Evolutionary conservation across 2,888 invertebrate species (phyloP), one percentile per base, ranked within the genome.

Genomic region (Drosophila neotestacea): DNA sequence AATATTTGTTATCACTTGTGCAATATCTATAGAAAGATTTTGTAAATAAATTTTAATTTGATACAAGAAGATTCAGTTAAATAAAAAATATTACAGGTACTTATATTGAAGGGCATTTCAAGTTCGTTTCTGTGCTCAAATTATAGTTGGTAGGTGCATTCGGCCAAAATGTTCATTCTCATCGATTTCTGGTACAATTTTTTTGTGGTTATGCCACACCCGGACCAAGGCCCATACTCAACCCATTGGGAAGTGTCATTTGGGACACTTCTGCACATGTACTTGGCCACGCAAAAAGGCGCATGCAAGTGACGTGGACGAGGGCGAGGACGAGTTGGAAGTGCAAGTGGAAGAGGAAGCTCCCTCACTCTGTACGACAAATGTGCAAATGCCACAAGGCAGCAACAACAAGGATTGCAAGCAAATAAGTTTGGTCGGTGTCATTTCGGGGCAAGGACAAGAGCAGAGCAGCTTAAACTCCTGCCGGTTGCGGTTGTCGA

Each of bases 211-310:
- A 46, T 62, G 22, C 7, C 28, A 55, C 42, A 64, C 13, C 6
- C 38, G 41, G 10, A 9, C 36, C 62, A 58, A 48, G 13, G 54
- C 34, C 59, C 63, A 59, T 48, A 51, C 16, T 55, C 52, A 16
- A 16, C 16, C 16, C 22, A 22, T 22, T 22, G 22, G 62, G 61
- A 60, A 84, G 80, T 88, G 88, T 88, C 88, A 82, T 79, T 84
- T 79, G 69, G 67, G 52, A 79, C 83, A 89, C 84, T 84, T 89
- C 68, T 72, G 86, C 71, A 82, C 88, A 88, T 77, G 58, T 66
- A 89, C 90, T 84, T 85, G 88, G 70, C 70, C 71, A 89, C 79
- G 86, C 84, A 84, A 84, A 89, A 89, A 77, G 88, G 85, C 86
- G 85, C 70, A 89, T 88, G 84, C 73, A 79, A 89, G 86, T 88